A percentile compares a stretch with the other conserved stretches of the same genome.
These are phyloP conservation scores for Cavia aperea DNA, from an alignment of 2,113 vertebrate genomes.

Conservation along the genomic window DNA sequence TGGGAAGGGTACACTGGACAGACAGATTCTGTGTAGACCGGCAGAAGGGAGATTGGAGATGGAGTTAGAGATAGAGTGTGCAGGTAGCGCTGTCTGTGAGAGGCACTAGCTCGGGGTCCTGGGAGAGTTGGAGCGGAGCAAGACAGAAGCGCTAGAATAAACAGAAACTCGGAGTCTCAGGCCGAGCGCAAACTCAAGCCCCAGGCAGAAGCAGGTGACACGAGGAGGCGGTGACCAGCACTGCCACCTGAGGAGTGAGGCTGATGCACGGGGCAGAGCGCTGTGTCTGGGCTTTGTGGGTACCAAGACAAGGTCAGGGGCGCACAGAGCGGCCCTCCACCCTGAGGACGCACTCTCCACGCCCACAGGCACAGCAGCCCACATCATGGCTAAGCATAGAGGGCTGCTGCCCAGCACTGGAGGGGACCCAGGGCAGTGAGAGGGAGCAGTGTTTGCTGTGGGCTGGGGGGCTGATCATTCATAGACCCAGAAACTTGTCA, in stretches of 20 bases:
- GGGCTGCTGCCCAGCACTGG: neutral
- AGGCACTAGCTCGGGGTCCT: neutral
- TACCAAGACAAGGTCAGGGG: neutral
- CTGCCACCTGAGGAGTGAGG: neutral
- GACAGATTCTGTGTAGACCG: rapidly evolving
- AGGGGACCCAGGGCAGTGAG: neutral
- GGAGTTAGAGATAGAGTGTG: rapidly evolving
- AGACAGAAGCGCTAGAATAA: rapidly evolving
- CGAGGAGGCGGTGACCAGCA: rapidly evolving
- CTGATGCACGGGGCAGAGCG: rapidly evolving
- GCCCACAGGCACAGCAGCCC: neutral
- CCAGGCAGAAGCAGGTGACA: neutral
- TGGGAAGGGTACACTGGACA: too few relatives aligned
- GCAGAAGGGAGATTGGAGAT: too few relatives aligned
- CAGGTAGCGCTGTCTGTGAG: neutral
- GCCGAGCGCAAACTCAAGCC: neutral
- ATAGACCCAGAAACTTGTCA: neutral
- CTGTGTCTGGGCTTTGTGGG: neutral
- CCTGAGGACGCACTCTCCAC: neutral
- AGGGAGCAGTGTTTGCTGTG: neutral
- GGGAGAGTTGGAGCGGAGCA: neutral
- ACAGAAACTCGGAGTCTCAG: rapidly evolving
- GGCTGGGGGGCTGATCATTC: too few relatives aligned
- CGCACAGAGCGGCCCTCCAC: neutral
- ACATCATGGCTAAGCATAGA: too few relatives aligned